Percentiles rank a stretch among this genome's conserved stretches.
phyloP scores from a whole-genome alignment of 2,888 invertebrate species.

The Trisateles emortualis region DNA sequence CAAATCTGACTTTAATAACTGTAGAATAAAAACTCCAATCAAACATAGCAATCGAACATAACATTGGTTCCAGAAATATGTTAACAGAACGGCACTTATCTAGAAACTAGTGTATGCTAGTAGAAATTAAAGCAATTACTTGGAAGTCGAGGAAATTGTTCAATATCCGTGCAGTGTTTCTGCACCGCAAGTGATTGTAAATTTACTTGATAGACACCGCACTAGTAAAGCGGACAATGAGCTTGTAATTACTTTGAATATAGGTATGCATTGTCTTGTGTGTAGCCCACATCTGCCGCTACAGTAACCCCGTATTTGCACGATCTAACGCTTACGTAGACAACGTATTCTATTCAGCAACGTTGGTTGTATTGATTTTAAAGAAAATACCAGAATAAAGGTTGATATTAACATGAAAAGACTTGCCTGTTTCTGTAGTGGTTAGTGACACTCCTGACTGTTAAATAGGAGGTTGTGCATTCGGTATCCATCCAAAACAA shows the following conservation, averaged over 20 bases:
- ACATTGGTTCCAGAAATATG: constrained; percentile 23
- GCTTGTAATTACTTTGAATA: constrained; percentile 30
- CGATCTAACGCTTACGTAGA: too few species aligned
- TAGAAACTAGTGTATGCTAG: not conserved
- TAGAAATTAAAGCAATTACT: constrained; percentile 55
- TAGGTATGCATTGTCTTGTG: not conserved
- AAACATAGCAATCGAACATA: constrained; percentile 18
- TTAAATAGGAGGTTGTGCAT: too few species aligned
- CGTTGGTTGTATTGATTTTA: too few species aligned
- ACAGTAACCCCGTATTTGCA: too few species aligned
- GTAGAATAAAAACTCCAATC: too few species aligned
- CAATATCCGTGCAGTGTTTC: constrained; percentile 62
- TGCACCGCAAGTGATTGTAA: constrained; percentile 43
- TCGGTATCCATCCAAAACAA: too few species aligned
- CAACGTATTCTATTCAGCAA: too few species aligned
- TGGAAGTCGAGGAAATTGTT: constrained; percentile 63
- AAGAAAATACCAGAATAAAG: too few species aligned
- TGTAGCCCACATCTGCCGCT: not conserved
- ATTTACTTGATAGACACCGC: constrained; percentile 43
- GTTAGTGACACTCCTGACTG: too few species aligned
- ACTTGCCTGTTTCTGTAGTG: too few species aligned
- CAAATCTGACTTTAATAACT: too few species aligned
- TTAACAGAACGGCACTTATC: constrained; percentile 13
- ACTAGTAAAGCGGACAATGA: constrained; percentile 37
- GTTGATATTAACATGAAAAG: too few species aligned